phyloP scores from a whole-genome alignment of 2,797 vertebrate genomes.

The Schizopygopsis pylzovi region DNA sequence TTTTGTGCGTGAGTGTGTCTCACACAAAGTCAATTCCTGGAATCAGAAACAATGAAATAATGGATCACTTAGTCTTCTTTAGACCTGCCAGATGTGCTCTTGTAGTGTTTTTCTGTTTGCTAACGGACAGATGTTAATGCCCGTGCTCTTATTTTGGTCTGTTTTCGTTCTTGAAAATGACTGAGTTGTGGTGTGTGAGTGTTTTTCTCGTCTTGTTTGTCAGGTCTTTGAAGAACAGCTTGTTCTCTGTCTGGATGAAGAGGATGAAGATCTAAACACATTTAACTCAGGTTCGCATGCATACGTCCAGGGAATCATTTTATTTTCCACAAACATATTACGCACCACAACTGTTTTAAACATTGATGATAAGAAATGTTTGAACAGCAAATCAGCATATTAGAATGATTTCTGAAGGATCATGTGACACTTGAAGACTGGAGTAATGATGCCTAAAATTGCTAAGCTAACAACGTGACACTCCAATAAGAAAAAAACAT shows the following conservation, averaged over 20 bases:
- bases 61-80: constrained; percentile 21
- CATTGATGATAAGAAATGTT: neutral
- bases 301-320: neutral
- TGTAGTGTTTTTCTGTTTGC: constrained; percentile 30
- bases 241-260: constrained; percentile 74
- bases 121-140: constrained; percentile 11
- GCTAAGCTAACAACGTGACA: neutral
- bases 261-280: constrained; percentile 60
- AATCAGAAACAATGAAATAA: constrained; percentile 26
- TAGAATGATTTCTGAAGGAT: neutral
- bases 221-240: constrained; percentile 78
- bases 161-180: constrained; percentile 18
- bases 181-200: constrained; percentile 10
- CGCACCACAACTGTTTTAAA: neutral
- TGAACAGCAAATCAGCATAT: neutral
- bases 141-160: constrained; percentile 1
- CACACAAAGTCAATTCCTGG: neutral
- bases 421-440: neutral
- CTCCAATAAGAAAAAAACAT: neutral
- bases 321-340: neutral
- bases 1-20: constrained; percentile 22
- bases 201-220: constrained; percentile 44
- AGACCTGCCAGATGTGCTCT: constrained; percentile 16
- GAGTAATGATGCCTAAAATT: neutral
- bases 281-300: constrained; percentile 64